These are phyloP conservation scores for Drosophila orena DNA, from an alignment of 1,140 invertebrate species.

Conservation along the genomic window DNA sequence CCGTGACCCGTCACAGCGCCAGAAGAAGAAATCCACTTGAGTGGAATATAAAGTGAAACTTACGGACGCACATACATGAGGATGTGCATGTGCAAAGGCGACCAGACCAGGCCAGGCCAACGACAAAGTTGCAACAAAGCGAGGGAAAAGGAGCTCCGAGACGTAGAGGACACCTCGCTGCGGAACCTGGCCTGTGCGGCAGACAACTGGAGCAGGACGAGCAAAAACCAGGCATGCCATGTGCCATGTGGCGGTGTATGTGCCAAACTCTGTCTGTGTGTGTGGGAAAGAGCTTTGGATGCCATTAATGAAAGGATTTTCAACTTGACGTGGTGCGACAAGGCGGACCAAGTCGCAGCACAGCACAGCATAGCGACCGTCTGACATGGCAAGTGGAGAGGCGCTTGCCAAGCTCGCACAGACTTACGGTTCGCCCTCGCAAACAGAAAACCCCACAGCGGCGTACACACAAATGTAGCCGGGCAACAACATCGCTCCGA, in stretches of 20 bases:
- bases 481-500: constrained; percentile 60
- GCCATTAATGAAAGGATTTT: constrained; percentile 78
- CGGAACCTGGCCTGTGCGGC: constrained; percentile 31
- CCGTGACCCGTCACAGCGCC: constrained; percentile 29
- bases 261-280: not conserved
- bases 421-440: constrained; percentile 32
- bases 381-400: constrained; percentile 55
- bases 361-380: constrained; percentile 20
- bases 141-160: constrained; percentile 30
- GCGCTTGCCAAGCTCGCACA: constrained; percentile 30
- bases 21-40: constrained; percentile 57
- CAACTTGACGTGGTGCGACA: constrained; percentile 60
- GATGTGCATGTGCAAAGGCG: not conserved
- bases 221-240: constrained; percentile 28
- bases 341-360: constrained; percentile 29
- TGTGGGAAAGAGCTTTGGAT: constrained; percentile 54
- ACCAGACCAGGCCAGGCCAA: not conserved
- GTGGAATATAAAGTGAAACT: constrained; percentile 55
- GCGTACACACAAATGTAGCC: constrained; percentile 50
- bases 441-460: constrained; percentile 29
- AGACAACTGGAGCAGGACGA: constrained; percentile 51
- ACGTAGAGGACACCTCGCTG: constrained; percentile 44
- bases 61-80: constrained; percentile 12
- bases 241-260: constrained; percentile 7
- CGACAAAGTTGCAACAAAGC: constrained; percentile 57